Base-by-base conservation (phyloP, 2,888 invertebrate genomes). In the Heliconius aoede region DNA sequence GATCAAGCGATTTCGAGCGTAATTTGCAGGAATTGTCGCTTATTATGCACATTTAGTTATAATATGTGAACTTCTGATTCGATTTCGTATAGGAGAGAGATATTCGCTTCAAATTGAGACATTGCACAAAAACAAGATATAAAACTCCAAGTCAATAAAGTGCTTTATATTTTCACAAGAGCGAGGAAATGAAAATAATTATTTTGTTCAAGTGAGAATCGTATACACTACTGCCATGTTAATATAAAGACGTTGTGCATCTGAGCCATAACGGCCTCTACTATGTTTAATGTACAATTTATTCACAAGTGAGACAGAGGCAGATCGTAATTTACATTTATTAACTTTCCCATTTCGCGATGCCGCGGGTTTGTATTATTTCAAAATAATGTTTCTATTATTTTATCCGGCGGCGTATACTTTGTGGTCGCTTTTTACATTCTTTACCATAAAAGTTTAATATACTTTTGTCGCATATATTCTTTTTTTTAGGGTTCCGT, bases 251-350 rank as follows among this genome's bases (percentile, higher is more conserved):
- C 55, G 18, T 18, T 46, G 18, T 18, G 7, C 46, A 5, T 46
- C 3, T 46, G 18, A 15, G 46, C 46, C 18, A 18, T 5, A 18
- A 46, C 1, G 18, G 55, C 8, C n/a, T 55, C n/a, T n/a, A 55
- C 55, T 55, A n/a, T n/a, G 3, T 46, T 46, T 68, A 28, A 68
- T 21, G 11, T 28, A 9, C 4, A 69, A 69, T 69, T 68, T 60
- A 60, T 60, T 72, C 60, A 32, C 71, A 64, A 64, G 36, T 24
- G 18, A 40, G 9, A 40, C 18, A 24, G 58, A 72, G 24, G 18
- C 24, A 60, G 36, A 18, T 72, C 60, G 60, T 72, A 58, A 40
- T 61, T 72, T 72, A 72, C 72, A 40, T 72, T 72, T 72, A 61
- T 60, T 61, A 72, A 72, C 40, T 61, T 72, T 72, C 26, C 36